Base-by-base conservation (phyloP, 2,113 vertebrate genomes). In the Octodon degus region DNA sequence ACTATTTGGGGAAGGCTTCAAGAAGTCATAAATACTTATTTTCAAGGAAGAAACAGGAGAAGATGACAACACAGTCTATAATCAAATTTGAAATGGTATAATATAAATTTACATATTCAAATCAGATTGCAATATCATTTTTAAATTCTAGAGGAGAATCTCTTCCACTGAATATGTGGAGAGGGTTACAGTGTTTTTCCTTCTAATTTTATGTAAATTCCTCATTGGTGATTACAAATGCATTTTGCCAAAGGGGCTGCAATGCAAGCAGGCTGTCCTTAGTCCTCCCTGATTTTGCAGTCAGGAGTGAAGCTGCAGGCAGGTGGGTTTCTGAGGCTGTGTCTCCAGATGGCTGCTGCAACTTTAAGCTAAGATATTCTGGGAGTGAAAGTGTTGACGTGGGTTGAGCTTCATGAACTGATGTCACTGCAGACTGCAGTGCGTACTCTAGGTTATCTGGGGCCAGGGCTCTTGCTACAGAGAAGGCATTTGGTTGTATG, bases 301-400 rank as follows among this genome's bases (percentile, higher is more conserved):
- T 87, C 58, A n/a, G 25, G 17, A 82, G 88, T 5, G 27, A 34
- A 79, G 65, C 77, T 47, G 40, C 55, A 40, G 43, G n/a, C 34
- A 65, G 37, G 77, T 32, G 40, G 2, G 22, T 84, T 92, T 91
- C 67, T 47, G 47, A 89, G 9, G 20, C 55, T 40, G 16, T n/a
- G 55, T 86, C 43, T 93, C 83, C 2, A 22, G 86, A 90, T 67
- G 34, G 70, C 63, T 76, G 82, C 72, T 95, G 6, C 55, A 77
- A 94, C 81, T 95, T 63, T 27, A 80, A 85, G 89, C 60, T 95
- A 40, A 86, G 79, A 94, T 74, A 91, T 80, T 90, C 86, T 89
- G 86, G 95, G 93, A 94, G 47, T 91, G 79, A 93, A 90, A 83
- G 93, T 79, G 10, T 67, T 86, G 93, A 91, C 83, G 83, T 60